Conservation (phyloP, 2,888 invertebrate species). For the Eupithecia subfuscata region DNA sequence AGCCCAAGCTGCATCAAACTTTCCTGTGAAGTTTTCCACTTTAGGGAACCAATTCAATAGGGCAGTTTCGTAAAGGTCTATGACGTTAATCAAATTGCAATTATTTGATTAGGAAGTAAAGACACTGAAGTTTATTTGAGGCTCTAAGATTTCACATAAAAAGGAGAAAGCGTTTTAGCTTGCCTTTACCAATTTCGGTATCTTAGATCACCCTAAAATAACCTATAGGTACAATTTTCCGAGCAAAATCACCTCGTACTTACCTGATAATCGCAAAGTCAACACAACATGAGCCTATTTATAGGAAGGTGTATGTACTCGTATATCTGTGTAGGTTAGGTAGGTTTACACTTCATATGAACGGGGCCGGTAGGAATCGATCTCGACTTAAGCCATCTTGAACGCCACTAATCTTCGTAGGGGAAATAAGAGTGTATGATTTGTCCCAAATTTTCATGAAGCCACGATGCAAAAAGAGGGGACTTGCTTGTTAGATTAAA, state of each 20-base stretch:
- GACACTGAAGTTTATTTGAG: not conserved
- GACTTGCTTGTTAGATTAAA: too few species aligned
- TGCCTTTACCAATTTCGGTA: not conserved
- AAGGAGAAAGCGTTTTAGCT: not conserved
- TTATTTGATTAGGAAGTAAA: not conserved
- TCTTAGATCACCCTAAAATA: not conserved
- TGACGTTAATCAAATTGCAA: not conserved
- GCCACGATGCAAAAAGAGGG: too few species aligned
- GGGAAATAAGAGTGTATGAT: not conserved
- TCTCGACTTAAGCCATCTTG: not conserved
- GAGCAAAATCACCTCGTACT: not conserved
- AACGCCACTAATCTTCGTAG: not conserved
- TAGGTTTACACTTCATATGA: slow-evolving; percentile 3
- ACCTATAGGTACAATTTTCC: not conserved
- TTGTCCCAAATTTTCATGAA: not conserved
- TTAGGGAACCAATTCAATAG: too few species aligned
- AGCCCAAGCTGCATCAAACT: not conserved
- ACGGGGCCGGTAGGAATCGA: slow-evolving; percentile 1
- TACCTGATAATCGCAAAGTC: not conserved
- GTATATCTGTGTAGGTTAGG: not conserved
- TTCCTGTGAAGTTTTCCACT: not conserved
- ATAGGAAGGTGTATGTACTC: not conserved
- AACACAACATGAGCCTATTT: not conserved
- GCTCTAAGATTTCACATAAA: not conserved
- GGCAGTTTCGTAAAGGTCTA: not conserved